Evolutionary conservation across 1,140 invertebrate species (phyloP), one percentile per base, ranked within the genome.

Genomic region (Brevipalpus yothersi): DNA sequence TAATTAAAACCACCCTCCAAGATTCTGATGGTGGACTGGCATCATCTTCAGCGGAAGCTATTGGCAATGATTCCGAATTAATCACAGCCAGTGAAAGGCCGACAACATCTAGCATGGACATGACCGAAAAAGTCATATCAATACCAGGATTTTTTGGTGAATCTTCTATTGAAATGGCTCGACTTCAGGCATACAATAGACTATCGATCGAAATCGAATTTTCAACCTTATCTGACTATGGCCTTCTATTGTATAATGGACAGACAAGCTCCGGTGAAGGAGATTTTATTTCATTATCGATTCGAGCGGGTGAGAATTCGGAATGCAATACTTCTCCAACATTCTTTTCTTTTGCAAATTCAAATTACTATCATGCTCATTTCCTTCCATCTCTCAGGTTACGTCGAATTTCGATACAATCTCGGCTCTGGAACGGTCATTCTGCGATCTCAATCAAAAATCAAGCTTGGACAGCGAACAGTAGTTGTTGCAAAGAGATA

Each of bases 191-290:
- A 61, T 86, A 85, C 71, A 81, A 84, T 68, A 83, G 86, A 71
- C 76, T 91, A 62, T 86, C 79, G 69, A 80, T 93, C 65, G 86
- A 91, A 73, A 74, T 92, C 31, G 84, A 87, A 72, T 88, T 93
- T 70, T 83, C 83, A 69, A 80, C 84, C 0, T 83, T 84, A 68
- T 79, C 83, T n/a, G 77, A 82, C 66, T 83, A 90, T 69, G 88
- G 87, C 57, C 81, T 92, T 56, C 74, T 93, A 61, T 72, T 92
- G 56, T 92, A 87, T 72, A 83, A 86, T 73, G 85, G 88, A 68
- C 86, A 92, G 70, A 82, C 83, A 69, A 68, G 89, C 2, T 19
- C 8, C 15, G 56, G 56, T 21, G 56, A 19, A 19, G 87, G 87
- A 53, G 88, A 92, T 74, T 93, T 87, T 73, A 79, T 92, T 60